phyloP scores from a whole-genome alignment of 2,797 vertebrate species.

The Diglossa cyanea region DNA sequence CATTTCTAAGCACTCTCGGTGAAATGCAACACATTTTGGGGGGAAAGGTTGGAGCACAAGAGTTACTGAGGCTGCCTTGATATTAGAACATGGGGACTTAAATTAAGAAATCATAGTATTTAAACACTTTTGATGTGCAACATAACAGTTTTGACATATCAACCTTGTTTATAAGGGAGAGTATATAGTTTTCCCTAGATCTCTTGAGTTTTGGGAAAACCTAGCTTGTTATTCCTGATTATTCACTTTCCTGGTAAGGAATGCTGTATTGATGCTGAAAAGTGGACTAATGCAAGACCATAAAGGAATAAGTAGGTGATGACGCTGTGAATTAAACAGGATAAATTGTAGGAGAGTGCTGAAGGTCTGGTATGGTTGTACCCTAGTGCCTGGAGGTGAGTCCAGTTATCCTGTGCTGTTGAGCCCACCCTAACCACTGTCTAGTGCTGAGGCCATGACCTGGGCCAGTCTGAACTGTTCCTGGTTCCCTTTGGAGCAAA shows the following conservation, averaged over 20 bases:
- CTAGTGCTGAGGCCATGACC: neutral
- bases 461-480: neutral
- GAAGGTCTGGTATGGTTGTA: neutral
- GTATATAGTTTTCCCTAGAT: neutral
- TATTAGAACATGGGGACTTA: neutral
- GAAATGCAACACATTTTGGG: neutral
- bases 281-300: neutral
- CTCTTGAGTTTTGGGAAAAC: neutral
- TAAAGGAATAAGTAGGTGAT: neutral
- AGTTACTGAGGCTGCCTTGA: neutral
- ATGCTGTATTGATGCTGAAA: neutral
- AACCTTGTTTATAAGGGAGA: neutral
- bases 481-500: neutral
- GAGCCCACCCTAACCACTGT: fast-evolving
- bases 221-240: neutral
- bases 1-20: neutral
- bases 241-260: neutral
- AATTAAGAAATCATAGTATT: neutral
- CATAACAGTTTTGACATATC: neutral
- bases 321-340: neutral
- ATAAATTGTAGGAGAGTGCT: neutral
- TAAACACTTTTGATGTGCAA: neutral
- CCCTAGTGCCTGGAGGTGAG: neutral
- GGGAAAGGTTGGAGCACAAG: neutral
- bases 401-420: neutral